phyloP scores from a whole-genome alignment of 2,888 invertebrate genomes.

The Mesoligia furuncula region DNA sequence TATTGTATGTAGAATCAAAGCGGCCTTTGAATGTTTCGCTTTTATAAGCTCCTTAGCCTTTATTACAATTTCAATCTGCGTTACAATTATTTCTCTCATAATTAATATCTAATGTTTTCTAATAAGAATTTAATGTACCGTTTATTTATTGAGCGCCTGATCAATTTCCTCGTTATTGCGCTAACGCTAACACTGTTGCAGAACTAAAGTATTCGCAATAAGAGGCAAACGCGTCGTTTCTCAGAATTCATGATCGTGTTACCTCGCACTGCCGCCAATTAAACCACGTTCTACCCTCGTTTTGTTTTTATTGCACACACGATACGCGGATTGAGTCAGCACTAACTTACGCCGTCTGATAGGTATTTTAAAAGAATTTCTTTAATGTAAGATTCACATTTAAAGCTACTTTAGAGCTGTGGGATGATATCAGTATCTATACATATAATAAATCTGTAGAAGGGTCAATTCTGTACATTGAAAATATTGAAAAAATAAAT shows the following conservation, averaged over 20 bases:
- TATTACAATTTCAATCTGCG: slow-evolving; percentile 13
- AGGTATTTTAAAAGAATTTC: slow-evolving; percentile 64
- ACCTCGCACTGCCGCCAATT: slow-evolving; percentile 79
- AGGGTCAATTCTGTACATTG: too few species aligned
- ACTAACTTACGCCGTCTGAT: slow-evolving; percentile 63
- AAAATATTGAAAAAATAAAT: too few species aligned
- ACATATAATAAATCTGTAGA: too few species aligned
- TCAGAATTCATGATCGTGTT: slow-evolving; percentile 74
- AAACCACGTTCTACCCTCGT: slow-evolving; percentile 73
- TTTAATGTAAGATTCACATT: slow-evolving; percentile 56
- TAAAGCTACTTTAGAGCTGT: slow-evolving; percentile 38
- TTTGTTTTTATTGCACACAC: slow-evolving; percentile 77
- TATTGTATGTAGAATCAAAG: slow-evolving; percentile 61
- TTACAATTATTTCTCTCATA: neutral
- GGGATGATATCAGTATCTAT: slow-evolving; percentile 47
- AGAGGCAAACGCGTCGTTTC: slow-evolving; percentile 67
- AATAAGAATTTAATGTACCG: neutral
- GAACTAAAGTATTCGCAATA: slow-evolving; percentile 59
- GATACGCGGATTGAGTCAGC: slow-evolving; percentile 72
- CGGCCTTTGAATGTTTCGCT: slow-evolving; percentile 46
- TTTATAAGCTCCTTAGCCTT: slow-evolving; percentile 12
- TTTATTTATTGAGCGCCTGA: slow-evolving; percentile 35
- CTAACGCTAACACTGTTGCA: slow-evolving; percentile 53
- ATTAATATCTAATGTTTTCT: neutral
- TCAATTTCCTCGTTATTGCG: slow-evolving; percentile 33